phyloP scores from a whole-genome alignment of 2,888 invertebrate genomes.

The Portevinia maculata region DNA sequence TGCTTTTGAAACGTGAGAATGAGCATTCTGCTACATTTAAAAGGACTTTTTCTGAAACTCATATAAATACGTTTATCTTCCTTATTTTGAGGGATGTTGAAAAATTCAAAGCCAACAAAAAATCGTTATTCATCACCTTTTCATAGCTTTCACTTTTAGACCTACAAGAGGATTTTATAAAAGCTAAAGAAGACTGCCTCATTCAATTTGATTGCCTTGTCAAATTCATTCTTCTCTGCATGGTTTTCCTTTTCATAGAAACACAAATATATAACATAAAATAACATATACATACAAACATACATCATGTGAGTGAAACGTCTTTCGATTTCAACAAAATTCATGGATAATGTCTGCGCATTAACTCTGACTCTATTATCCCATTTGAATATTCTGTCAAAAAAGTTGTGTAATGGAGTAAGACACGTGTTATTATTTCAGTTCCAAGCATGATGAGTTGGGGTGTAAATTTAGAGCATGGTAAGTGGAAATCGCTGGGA shows the following conservation, averaged over 20 bases:
- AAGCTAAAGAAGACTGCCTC: not conserved
- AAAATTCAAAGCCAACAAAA: not conserved
- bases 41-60: not conserved
- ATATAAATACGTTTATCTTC: not conserved
- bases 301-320: not conserved
- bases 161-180: too few relatives aligned
- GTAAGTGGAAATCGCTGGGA: too few relatives aligned
- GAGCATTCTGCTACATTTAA: not conserved
- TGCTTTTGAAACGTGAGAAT: not conserved
- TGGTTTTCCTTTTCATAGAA: not conserved
- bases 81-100: not conserved
- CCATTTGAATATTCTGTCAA: conserved; percentile 1
- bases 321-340: not conserved
- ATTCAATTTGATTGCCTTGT: not conserved
- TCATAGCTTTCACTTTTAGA: too few relatives aligned
- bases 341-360: not conserved
- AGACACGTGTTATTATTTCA: not conserved
- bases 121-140: not conserved
- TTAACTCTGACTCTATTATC: not conserved
- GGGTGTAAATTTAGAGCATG: too few relatives aligned
- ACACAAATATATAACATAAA: not conserved
- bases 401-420: not conserved
- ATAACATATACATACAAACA: too few relatives aligned
- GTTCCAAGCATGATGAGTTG: not conserved
- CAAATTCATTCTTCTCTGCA: not conserved